Base-by-base conservation (phyloP, 1,140 invertebrate genomes). In the Anagrus nilaparvatae region DNA sequence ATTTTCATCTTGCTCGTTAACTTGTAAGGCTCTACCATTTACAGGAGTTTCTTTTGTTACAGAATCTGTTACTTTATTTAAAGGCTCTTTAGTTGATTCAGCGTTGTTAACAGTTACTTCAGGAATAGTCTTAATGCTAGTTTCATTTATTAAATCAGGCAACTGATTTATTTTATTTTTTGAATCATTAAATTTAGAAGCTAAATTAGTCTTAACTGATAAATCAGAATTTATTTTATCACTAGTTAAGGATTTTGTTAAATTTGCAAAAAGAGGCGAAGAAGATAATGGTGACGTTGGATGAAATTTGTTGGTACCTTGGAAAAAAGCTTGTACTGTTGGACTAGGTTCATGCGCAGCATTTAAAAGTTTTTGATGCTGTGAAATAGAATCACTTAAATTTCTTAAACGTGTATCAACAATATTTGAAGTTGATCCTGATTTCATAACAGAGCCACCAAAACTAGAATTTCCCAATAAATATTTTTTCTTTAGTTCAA, bases 401-500 rank as follows among this genome's bases (percentile, higher is more conserved):
- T 77, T 84, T 61, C 84, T 80, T 31, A 92, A 74, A 53, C 83
- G 82, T 2, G 82, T 84, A 54, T 90, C 87, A 7, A 91, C 70
- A n/a, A n/a, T n/a, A 38, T 85, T 82, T 1, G 84, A 83, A 0
- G 84, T 79, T 14, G 86, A 88, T n/a, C 84, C 85, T 0, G 85
- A 88, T 54, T 87, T 88, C 50, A 82, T 75, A 5, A 87, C 79
- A 1, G 74, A 70, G 20, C 71, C 71, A n/a, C 70, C 72, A 5
- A 77, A 67, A 0, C 66, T 69, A 13, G 71, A 70, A 20, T 80
- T 77, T 10, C 80, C 80, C 3, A 89, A 62, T 5, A 92, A 63
- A 62, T 90, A 92, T 40, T 79, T 77, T 53, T 87, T 84, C 53
- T 90, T 90, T 5, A 91, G 66, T 60, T 90, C 85, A 18, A 90